Conservation (phyloP, 35 echinoderm and acorn worm genomes). For the Apostichopus japonicus region DNA sequence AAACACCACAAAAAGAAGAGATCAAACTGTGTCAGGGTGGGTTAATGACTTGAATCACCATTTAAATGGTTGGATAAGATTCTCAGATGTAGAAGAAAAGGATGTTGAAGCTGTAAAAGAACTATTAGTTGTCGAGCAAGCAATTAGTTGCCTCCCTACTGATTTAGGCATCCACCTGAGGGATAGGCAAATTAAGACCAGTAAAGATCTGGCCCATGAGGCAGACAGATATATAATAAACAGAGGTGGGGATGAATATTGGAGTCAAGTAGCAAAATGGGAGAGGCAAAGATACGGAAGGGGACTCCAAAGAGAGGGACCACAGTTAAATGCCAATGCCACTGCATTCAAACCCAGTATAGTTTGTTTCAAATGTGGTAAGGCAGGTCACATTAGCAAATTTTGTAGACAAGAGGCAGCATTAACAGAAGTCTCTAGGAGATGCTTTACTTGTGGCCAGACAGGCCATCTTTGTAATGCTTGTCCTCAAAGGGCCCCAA, state of each 20-base stretch:
- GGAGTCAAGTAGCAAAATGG: neutral
- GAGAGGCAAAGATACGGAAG: neutral
- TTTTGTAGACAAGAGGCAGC: too few relatives aligned
- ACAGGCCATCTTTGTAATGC: neutral
- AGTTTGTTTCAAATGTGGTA: slow-evolving; percentile 5
- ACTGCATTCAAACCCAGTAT: too few relatives aligned
- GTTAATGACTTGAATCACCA: neutral
- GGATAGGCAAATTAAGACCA: neutral
- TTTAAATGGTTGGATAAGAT: neutral
- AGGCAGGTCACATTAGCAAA: neutral
- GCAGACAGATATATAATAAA: too few relatives aligned
- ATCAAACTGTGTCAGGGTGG: neutral
- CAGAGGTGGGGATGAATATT: too few relatives aligned
- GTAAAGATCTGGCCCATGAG: neutral
- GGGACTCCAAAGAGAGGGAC: neutral
- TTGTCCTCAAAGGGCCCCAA: neutral
- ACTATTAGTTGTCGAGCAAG: neutral
- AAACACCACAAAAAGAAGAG: neutral
- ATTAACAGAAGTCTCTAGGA: neutral
- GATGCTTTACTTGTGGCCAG: neutral
- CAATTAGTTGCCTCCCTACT: neutral
- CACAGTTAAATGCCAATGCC: neutral
- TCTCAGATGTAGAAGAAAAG: neutral
- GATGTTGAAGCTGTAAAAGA: neutral
- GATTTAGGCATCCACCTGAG: neutral